Base-by-base conservation (phyloP, 2,888 invertebrate species). In the Dinocampus coccinellae region DNA sequence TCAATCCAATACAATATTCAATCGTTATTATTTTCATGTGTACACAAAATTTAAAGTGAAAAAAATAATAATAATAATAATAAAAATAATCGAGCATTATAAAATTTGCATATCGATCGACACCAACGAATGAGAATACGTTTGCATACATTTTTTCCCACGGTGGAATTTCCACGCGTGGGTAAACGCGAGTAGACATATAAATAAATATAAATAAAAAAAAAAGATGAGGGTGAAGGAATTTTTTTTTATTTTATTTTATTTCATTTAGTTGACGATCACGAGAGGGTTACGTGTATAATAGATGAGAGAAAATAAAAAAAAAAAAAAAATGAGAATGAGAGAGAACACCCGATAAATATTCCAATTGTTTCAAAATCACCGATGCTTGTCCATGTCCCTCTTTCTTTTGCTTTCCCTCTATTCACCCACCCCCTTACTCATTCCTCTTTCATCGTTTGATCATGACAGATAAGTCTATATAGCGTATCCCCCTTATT, bases 361-460 rank as follows among this genome's bases (percentile, higher is more conserved):
- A 66, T 66, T 63, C 22, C 57, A 57, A 57, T 57, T 66, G 57
- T 66, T 57, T 64, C 11, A 34, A 22, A 64, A 29, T 33, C 64
- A 64, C 20, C 64, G 64, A 64, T 64, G 64, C 64, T 34, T 64
- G 64, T 66, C 66, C 39, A 57, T 36, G 16, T 22, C 39, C 33
- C n/a, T 34, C 61, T 33, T 42, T 29, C 26, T 20, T 52, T 47
- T 52, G 22, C 22, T 22, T 39, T 61, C 34, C 3, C 11, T 39
- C 11, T 24, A 10, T 10, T 36, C 36, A 1, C 22, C 39, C 26
- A 22, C 20, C 22, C 24, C 39, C 26, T 22, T n/a, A 1, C 47
- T 26, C 26, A 9, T 47, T 11, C 16, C 34, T 53, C 36, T 58
- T 33, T 58, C 29, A 29, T 20, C 33, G 16, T 57, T 36, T 66